These are phyloP conservation scores for Chironex yamaguchii DNA, from an alignment of 30 jellyfish, hydroid and myxozoan species.

Conservation along the genomic window DNA sequence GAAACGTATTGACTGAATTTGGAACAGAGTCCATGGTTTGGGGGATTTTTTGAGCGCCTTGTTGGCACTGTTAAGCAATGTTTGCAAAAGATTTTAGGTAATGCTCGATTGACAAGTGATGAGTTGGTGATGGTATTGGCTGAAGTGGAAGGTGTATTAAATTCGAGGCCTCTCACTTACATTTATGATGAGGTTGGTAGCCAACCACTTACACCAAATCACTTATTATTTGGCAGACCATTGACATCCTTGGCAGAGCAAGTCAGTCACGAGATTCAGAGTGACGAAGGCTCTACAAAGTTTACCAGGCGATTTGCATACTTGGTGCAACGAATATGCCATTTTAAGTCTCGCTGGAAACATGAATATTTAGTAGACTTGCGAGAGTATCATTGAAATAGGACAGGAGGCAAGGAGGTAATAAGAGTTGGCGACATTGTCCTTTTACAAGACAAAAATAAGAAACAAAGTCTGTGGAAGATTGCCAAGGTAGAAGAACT, in stretches of 20 bases:
- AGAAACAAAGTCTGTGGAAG: background rate
- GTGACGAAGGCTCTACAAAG: background rate
- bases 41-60: conserved; percentile 49
- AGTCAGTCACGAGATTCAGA: background rate
- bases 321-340: background rate
- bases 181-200: background rate
- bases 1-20: conserved; percentile 8
- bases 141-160: background rate
- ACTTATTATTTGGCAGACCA: background rate
- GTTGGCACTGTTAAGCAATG: conserved; percentile 34
- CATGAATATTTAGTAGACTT: background rate
- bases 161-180: background rate
- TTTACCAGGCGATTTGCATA: background rate
- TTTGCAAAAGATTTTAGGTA: conserved; percentile 23
- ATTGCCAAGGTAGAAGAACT: background rate
- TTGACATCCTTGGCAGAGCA: background rate
- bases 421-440: background rate
- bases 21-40: conserved; percentile 51
- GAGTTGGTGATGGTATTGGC: conserved; percentile 12
- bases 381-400: background rate
- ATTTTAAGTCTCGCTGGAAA: background rate
- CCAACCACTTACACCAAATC: background rate
- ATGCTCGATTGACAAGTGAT: conserved; percentile 25
- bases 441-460: background rate
- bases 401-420: background rate